These are phyloP conservation scores for Danaus plexippus DNA, from an alignment of 1,140 invertebrate genomes.

Conservation along the genomic window DNA sequence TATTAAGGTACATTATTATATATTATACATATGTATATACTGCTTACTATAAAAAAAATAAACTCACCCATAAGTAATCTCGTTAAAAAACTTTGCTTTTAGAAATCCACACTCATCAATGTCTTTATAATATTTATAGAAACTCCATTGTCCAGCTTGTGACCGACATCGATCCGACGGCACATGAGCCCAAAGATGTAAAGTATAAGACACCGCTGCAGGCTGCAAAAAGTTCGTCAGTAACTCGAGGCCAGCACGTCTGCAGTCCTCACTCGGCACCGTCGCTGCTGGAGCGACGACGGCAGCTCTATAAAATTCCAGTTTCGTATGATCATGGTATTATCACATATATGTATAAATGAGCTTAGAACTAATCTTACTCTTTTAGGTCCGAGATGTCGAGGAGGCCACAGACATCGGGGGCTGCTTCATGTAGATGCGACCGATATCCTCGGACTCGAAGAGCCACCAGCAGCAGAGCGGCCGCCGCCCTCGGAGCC, in stretches of 20 bases:
- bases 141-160: neutral
- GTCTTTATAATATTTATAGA: neutral
- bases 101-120: constrained; percentile 6
- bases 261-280: neutral
- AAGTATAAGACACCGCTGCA: neutral
- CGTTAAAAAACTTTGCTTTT: neutral
- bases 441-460: constrained; percentile 5
- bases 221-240: constrained; percentile 1
- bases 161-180: neutral
- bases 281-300: constrained; percentile 6
- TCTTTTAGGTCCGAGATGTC: neutral
- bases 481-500: constrained; percentile 1
- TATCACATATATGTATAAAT: too few relatives aligned
- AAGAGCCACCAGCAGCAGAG: neutral
- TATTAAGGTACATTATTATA: too few relatives aligned
- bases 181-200: constrained; percentile 7
- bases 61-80: neutral
- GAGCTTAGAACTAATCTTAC: too few relatives aligned
- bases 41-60: too few relatives aligned
- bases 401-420: constrained; percentile 3
- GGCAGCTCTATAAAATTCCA: neutral
- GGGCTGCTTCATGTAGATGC: neutral
- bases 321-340: neutral
- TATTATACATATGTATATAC: neutral
- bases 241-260: neutral